phyloP scores from a whole-genome alignment of 2,113 vertebrate species.

The Typhlomys cinereus region DNA sequence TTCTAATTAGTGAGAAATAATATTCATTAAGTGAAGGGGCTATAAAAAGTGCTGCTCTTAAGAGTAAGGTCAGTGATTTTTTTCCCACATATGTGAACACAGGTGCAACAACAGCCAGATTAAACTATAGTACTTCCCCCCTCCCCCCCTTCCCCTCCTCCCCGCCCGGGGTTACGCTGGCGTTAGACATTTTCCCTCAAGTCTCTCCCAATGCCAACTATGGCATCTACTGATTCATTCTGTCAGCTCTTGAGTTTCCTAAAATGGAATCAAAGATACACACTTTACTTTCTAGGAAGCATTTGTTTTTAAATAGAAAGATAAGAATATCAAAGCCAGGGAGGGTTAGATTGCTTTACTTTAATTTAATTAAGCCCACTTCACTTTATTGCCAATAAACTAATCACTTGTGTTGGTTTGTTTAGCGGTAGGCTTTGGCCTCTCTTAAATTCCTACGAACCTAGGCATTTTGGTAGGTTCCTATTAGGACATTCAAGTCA shows the following conservation, averaged over 20 bases:
- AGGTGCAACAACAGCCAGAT: background rate
- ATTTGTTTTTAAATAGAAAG: slow-evolving; percentile 42
- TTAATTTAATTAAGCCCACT: background rate
- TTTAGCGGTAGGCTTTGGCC: background rate
- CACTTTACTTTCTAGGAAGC: background rate
- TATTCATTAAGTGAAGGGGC: background rate
- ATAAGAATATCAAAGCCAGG: background rate
- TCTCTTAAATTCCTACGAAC: background rate
- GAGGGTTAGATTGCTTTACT: background rate
- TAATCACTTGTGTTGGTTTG: background rate
- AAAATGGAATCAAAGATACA: background rate
- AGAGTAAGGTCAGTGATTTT: background rate
- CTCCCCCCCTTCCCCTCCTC: background rate
- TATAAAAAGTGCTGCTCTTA: background rate
- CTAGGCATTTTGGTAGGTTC: background rate
- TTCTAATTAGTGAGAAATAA: background rate
- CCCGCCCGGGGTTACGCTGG: too few species aligned
- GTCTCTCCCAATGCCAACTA: background rate
- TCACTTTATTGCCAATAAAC: background rate
- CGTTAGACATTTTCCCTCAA: background rate
- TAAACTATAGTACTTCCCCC: background rate
- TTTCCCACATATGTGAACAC: background rate
- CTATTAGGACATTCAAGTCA: background rate
- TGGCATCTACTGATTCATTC: background rate
- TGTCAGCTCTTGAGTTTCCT: background rate